phyloP scores from a whole-genome alignment of 37 sponge, comb jelly and placozoan species.

The Cladorhizidae sp. region DNA sequence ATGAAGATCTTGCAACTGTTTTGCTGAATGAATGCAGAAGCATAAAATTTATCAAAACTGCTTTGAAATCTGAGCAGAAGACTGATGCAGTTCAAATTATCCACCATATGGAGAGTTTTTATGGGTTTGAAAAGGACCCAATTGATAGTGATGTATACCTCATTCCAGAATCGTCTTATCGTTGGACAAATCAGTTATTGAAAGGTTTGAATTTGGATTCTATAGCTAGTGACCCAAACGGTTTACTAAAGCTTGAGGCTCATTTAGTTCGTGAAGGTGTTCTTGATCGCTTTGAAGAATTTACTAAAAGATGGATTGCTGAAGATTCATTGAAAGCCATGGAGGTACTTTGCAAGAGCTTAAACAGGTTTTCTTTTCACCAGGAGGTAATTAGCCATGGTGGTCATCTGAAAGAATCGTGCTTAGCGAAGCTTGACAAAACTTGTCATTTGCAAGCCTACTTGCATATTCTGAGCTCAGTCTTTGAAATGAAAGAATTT shows the following conservation, averaged over 20 bases:
- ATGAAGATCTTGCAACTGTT: not conserved
- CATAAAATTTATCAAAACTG: too few relatives aligned
- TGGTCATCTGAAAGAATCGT: constrained; percentile 9
- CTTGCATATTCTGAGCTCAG: not conserved
- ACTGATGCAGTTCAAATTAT: too few relatives aligned
- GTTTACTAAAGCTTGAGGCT: constrained; percentile 12
- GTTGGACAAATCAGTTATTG: not conserved
- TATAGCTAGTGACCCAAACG: constrained; percentile 6
- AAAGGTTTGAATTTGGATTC: not conserved
- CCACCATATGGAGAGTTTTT: constrained; percentile 10
- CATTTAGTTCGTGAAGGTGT: not conserved
- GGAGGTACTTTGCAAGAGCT: not conserved
- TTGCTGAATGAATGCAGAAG: not conserved
- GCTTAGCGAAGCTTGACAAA: not conserved
- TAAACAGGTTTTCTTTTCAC: not conserved
- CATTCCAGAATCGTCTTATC: not conserved
- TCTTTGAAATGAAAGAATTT: not conserved
- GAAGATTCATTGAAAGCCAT: not conserved
- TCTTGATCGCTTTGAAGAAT: not conserved
- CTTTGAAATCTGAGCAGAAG: too few relatives aligned
- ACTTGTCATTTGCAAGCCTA: not conserved
- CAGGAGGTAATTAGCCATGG: not conserved
- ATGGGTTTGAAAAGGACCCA: not conserved
- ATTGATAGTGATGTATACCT: not conserved
- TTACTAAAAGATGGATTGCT: not conserved